Percentiles rank a stretch among this genome's conserved stretches.
These are phyloP conservation scores for Erebia aethiops DNA, from an alignment of 2,888 invertebrate species.

Conservation along the genomic window DNA sequence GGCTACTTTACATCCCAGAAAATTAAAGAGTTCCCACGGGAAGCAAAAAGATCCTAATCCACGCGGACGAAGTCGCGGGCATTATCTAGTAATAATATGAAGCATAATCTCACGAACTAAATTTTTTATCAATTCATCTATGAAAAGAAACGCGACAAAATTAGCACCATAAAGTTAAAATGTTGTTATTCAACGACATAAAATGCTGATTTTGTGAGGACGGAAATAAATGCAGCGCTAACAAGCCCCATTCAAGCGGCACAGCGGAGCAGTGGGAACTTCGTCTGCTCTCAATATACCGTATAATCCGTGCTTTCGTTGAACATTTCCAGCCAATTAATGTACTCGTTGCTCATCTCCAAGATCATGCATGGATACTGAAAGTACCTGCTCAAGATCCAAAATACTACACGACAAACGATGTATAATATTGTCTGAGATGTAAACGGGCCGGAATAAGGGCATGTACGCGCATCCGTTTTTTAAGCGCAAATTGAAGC, in stretches of 20 bases:
- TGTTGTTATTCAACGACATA: conserved; percentile 14
- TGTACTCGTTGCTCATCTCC: not conserved
- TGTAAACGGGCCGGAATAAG: no score
- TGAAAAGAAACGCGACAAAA: conserved; percentile 5
- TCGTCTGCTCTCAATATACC: conserved; percentile 10
- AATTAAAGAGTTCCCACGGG: no score
- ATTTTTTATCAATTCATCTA: conserved; percentile 2
- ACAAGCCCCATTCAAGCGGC: conserved; percentile 50
- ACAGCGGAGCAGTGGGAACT: conserved; percentile 16
- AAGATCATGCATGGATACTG: not conserved
- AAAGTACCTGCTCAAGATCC: not conserved
- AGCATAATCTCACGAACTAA: not conserved
- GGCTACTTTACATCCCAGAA: no score
- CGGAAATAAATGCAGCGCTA: conserved; percentile 49
- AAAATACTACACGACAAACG: not conserved
- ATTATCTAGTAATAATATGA: not conserved
- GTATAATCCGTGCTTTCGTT: not conserved
- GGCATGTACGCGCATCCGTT: no score
- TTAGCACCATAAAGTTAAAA: conserved; percentile 16
- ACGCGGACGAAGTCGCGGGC: no score
- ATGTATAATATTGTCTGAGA: not conserved
- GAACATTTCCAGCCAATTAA: conserved; percentile 10
- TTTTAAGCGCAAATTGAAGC: no score
- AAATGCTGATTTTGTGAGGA: conserved; percentile 47
- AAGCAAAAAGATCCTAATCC: no score